Evolutionary conservation across 2,797 vertebrate species (phyloP), one percentile per base, ranked within the genome.

Genomic region (Acipenser oxyrinchus): DNA sequence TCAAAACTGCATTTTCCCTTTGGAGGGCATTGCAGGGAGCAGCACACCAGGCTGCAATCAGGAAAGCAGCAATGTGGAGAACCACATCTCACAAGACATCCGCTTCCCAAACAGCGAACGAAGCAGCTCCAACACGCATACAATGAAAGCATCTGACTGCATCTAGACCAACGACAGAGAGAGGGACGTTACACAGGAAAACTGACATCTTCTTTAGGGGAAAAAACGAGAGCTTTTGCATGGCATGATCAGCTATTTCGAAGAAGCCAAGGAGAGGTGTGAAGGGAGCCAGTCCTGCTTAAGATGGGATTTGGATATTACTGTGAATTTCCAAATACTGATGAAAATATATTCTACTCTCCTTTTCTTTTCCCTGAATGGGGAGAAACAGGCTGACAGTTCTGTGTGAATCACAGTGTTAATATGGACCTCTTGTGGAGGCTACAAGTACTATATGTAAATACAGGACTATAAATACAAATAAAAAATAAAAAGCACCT

Each of bases 51-150:
- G 23, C 4, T 37, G 23, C 23, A 82, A 79, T 70, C 85, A 86
- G 71, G 88, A 83, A 71, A 91, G 91, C 70, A 79, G 88, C 79
- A 84, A 86, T 73, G 88, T 93, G 74, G 94, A 94, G 78, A 98
- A 97, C 76, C 95, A 98, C 13, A 83, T 95, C 86, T 88, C 89
- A 75, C 90, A 93, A 4, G 94, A 95, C 9, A 83, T 90, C 79
- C 92, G 89, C 48, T 90, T 92, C 84, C 83, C 92, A 81, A 91
- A 91, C 55, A 92, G 90, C 76, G 92, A 91, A 0, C 87, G 85
- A 78, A 86, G 85, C 75, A 89, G 78, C 37, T 85, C 85, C 67
- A 87, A 88, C 73, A 81, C 82, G 79, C n/a, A n/a, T 86, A 86
- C 68, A 84, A 83, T 79, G 81, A 85, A 84, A 82, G 80, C 82